Evolutionary conservation across 2,113 vertebrate genomes (phyloP).

Genomic region (Perccottus glenii): DNA sequence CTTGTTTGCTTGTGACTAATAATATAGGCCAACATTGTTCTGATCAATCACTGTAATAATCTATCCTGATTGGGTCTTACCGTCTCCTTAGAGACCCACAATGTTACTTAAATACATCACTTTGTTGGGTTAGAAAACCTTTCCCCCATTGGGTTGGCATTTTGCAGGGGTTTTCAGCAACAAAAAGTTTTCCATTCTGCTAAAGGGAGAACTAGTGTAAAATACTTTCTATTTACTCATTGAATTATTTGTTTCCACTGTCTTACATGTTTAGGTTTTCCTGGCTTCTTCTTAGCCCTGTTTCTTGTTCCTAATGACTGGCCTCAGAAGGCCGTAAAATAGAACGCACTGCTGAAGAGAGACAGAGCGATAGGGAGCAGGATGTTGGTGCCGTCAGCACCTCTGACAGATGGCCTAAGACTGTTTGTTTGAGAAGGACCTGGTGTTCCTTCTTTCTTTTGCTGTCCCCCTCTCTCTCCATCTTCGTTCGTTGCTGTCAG

Average conservation of each 20-base stretch:
- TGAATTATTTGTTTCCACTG: not conserved
- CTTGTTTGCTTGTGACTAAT: no score
- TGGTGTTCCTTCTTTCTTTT: constrained; percentile 34
- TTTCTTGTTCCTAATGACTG: constrained; percentile 34
- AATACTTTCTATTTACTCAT: constrained; percentile 1
- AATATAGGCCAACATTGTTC: no score
- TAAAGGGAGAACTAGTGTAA: not conserved
- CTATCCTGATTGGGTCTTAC: no score
- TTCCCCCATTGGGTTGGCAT: no score
- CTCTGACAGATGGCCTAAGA: constrained; percentile 39
- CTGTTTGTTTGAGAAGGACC: constrained; percentile 46
- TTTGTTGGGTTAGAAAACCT: no score
- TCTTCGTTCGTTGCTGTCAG: constrained; percentile 54
- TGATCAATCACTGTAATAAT: no score
- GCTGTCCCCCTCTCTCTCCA: constrained; percentile 37
- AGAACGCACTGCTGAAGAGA: constrained; percentile 14
- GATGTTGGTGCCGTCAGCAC: constrained; percentile 21
- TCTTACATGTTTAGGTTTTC: constrained; percentile 3
- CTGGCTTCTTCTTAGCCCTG: constrained; percentile 12
- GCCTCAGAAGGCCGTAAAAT: constrained; percentile 32
- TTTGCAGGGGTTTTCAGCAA: not conserved
- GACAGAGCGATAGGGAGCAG: constrained; percentile 2
- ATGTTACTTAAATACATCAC: no score
- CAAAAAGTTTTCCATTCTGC: not conserved
- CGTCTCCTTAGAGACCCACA: no score